These are phyloP conservation scores for Hoplias malabaricus DNA, from an alignment of 2,113 vertebrate species.

Conservation along the genomic window DNA sequence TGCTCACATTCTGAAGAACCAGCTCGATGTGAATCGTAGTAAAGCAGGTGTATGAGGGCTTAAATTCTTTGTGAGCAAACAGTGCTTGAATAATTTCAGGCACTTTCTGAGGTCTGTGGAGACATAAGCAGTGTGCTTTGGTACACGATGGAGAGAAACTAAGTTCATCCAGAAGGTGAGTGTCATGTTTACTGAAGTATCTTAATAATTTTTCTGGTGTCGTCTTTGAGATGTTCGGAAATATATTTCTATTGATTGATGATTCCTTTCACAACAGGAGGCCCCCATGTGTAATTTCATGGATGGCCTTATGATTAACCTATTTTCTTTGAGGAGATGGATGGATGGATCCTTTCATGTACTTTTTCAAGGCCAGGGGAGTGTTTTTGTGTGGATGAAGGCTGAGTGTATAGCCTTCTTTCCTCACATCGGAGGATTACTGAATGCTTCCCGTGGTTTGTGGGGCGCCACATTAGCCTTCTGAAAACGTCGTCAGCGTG, in stretches of 20 bases:
- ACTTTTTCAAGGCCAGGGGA: neutral
- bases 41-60: neutral
- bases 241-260: neutral
- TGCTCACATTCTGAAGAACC: no score
- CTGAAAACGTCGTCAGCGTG: constrained; percentile 1
- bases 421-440: constrained; percentile 6
- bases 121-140: neutral
- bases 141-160: neutral
- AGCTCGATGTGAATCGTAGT: neutral
- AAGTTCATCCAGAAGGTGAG: no score
- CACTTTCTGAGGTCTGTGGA: neutral
- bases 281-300: neutral
- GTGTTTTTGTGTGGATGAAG: neutral
- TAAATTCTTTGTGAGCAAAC: neutral
- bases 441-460: constrained; percentile 16
- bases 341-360: neutral
- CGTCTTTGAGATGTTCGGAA: neutral
- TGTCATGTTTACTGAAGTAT: neutral
- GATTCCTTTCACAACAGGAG: neutral
- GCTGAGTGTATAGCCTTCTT: neutral
- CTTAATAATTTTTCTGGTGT: neutral
- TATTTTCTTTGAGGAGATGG: neutral
- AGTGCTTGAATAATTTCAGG: neutral
- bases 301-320: neutral
- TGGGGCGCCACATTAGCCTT: neutral